Conservation (phyloP, 2,113 vertebrate genomes). For the Manacus vitellinus region DNA sequence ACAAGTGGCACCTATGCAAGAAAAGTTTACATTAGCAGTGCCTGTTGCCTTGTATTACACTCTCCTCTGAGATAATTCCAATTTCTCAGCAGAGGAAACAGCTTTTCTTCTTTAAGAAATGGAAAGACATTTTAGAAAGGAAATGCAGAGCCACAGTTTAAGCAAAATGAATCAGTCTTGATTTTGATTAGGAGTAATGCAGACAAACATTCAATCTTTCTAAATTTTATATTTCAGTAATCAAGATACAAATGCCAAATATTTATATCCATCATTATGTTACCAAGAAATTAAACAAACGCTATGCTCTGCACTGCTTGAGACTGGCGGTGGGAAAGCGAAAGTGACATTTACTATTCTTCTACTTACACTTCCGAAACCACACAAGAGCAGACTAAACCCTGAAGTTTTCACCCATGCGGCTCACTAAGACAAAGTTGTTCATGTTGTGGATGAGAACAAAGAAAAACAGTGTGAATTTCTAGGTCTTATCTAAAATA, state of each 20-base stretch:
- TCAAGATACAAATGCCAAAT: background rate
- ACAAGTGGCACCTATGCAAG: background rate
- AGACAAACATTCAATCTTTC: background rate
- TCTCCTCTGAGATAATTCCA: background rate
- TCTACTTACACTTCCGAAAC: background rate
- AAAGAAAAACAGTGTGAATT: background rate
- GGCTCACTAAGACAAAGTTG: background rate
- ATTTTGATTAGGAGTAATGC: background rate
- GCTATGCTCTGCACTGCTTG: background rate
- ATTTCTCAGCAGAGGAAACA: background rate
- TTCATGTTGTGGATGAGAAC: background rate
- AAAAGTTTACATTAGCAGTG: background rate
- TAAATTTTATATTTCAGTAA: background rate
- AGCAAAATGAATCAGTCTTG: background rate
- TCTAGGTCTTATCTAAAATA: background rate
- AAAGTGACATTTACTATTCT: background rate
- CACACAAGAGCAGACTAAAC: background rate
- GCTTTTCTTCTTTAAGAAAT: background rate
- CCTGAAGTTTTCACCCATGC: background rate
- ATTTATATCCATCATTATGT: background rate
- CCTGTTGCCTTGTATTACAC: background rate
- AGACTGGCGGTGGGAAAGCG: background rate
- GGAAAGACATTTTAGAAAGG: background rate
- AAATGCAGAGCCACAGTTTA: background rate
- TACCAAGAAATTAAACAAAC: background rate